Conservation (phyloP, 2,113 vertebrate species). For the Sakesphorus luctuosus region DNA sequence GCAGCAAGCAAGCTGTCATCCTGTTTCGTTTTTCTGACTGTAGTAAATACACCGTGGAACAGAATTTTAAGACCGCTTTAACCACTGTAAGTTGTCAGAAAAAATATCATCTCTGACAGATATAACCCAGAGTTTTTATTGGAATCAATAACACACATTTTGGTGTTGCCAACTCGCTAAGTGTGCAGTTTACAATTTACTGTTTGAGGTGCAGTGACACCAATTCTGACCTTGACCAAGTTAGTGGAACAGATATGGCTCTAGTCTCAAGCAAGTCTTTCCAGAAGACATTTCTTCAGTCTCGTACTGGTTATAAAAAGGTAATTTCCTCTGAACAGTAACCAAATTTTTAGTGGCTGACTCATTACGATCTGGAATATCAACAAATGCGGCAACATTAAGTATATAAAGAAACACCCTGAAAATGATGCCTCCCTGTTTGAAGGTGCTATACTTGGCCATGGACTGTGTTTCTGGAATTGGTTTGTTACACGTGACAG, state of each 20-base stretch:
- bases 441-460: constrained; percentile 24
- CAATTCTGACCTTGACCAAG: constrained; percentile 3
- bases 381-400: constrained; percentile 23
- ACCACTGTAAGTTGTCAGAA: constrained; percentile 23
- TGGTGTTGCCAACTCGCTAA: neutral
- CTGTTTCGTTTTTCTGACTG: constrained; percentile 2
- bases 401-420: constrained; percentile 50
- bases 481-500: constrained; percentile 24
- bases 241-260: constrained; percentile 37
- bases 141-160: neutral
- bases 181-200: constrained; percentile 1
- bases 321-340: constrained; percentile 38
- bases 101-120: constrained; percentile 10
- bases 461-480: constrained; percentile 45
- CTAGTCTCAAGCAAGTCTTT: constrained; percentile 41
- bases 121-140: constrained; percentile 8
- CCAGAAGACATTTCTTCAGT: constrained; percentile 32
- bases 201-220: neutral
- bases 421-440: constrained; percentile 22
- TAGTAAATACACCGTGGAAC: constrained; percentile 13
- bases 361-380: constrained; percentile 5
- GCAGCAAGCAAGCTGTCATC: constrained; percentile 25
- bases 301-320: constrained; percentile 28
- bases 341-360: neutral
- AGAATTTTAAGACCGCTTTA: constrained; percentile 29